A percentile compares a stretch with the other conserved stretches of the same genome.
Conservation (phyloP, 1,140 invertebrate genomes). For the Berghia stephanieae region DNA sequence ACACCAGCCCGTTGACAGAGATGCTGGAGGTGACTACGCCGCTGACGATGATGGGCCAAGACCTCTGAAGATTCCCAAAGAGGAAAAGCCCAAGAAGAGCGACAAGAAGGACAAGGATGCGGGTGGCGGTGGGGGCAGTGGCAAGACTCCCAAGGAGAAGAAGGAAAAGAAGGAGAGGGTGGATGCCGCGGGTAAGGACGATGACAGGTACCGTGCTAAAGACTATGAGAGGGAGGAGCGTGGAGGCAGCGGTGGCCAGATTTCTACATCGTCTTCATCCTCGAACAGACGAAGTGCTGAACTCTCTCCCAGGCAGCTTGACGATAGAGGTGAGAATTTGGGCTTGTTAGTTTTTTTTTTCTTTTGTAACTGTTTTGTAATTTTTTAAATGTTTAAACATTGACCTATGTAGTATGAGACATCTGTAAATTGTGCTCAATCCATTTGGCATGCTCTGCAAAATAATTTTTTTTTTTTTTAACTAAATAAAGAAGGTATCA, state of each 20-base stretch:
- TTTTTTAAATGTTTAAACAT: too few species aligned
- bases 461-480: too few species aligned
- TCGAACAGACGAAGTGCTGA: constrained; percentile 55
- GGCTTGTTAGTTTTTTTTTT: neutral
- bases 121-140: constrained; percentile 30
- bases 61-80: constrained; percentile 34
- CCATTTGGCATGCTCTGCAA: too few species aligned
- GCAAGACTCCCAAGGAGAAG: constrained; percentile 31
- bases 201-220: constrained; percentile 30
- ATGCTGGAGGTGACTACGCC: constrained; percentile 26
- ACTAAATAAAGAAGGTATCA: too few species aligned
- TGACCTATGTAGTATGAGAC: too few species aligned
- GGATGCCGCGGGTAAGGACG: constrained; percentile 34
- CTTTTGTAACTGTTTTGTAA: too few species aligned
- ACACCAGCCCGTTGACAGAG: neutral
- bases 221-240: constrained; percentile 32
- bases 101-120: constrained; percentile 41
- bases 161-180: constrained; percentile 34
- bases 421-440: too few species aligned
- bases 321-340: constrained; percentile 54
- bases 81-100: constrained; percentile 40
- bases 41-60: constrained; percentile 31
- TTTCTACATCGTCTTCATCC: constrained; percentile 26
- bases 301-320: constrained; percentile 44
- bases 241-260: constrained; percentile 21